Evolutionary conservation across 1,140 invertebrate species (phyloP).

Genomic region (Drosophila prosaltans): DNA sequence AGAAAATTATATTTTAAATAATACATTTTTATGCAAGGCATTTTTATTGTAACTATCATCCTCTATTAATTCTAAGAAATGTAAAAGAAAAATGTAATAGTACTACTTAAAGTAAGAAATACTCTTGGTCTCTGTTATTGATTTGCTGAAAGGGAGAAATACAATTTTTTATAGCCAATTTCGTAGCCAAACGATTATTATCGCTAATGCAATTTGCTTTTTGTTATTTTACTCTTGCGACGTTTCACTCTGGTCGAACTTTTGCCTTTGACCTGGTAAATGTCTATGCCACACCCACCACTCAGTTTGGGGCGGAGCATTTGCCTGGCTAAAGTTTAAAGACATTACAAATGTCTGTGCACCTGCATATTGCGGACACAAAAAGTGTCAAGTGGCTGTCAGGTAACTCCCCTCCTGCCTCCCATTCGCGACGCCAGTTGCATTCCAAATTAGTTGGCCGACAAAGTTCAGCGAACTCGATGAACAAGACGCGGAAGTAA

Average conservation of each 20-base stretch:
- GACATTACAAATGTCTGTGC: slow-evolving; percentile 49
- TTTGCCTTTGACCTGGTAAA: slow-evolving; percentile 46
- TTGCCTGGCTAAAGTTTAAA: slow-evolving; percentile 37
- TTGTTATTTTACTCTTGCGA: slow-evolving; percentile 20
- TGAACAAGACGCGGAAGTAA: slow-evolving; percentile 13
- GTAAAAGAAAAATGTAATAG: too few species aligned
- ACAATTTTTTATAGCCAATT: slow-evolving; percentile 5
- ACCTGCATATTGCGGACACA: slow-evolving; percentile 35
- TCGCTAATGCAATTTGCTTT: slow-evolving; percentile 35
- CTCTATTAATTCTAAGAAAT: too few species aligned
- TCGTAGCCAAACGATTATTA: background rate
- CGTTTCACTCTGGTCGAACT: background rate
- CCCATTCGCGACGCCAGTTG: slow-evolving; percentile 40
- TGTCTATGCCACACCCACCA: slow-evolving; percentile 26
- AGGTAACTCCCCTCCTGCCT: slow-evolving; percentile 23
- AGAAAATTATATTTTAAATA: too few species aligned
- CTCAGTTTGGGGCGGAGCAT: slow-evolving; percentile 4
- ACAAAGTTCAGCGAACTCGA: slow-evolving; percentile 45
- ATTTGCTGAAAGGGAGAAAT: too few species aligned
- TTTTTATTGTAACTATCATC: too few species aligned
- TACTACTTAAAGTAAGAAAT: too few species aligned
- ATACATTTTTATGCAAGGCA: too few species aligned
- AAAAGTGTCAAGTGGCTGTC: slow-evolving; percentile 71
- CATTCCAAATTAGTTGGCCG: slow-evolving; percentile 73
- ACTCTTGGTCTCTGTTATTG: too few species aligned